These are phyloP conservation scores for Muscicapa adusta DNA, from an alignment of 2,113 vertebrate genomes.

Conservation along the genomic window DNA sequence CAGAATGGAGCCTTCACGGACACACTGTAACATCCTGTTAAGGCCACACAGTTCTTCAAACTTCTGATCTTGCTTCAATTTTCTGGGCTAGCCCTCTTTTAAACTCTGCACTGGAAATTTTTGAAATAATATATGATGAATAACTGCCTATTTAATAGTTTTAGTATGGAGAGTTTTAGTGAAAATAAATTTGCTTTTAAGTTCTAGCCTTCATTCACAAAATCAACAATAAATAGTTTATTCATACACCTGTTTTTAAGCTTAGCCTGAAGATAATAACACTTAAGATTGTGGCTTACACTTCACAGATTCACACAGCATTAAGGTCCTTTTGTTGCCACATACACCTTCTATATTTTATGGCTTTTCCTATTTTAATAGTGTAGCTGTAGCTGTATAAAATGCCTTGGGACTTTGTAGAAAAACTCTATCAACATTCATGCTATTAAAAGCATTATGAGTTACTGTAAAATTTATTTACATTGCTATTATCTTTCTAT, in stretches of 20 bases:
- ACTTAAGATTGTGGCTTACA: neutral
- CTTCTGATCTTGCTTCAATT: neutral
- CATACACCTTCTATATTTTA: slow-evolving; percentile 29
- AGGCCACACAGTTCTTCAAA: neutral
- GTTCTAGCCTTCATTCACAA: neutral
- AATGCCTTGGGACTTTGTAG: slow-evolving; percentile 30
- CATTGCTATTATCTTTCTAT: neutral
- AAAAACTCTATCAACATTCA: slow-evolving; percentile 50
- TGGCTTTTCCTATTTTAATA: slow-evolving; percentile 46
- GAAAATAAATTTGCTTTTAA: neutral
- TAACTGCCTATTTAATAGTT: neutral
- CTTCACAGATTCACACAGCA: neutral
- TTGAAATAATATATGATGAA: neutral
- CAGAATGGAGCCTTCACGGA: rapidly evolving
- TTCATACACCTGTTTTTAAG: neutral
- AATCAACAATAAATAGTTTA: neutral
- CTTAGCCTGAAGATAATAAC: neutral
- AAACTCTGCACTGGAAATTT: neutral
- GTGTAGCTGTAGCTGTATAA: neutral
- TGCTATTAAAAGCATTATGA: slow-evolving; percentile 48
- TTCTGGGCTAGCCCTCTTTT: neutral
- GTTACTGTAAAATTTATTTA: slow-evolving; percentile 61
- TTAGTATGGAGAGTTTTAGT: neutral
- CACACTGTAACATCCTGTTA: neutral
- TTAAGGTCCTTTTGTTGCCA: neutral